A percentile compares a stretch with the other conserved stretches of the same genome.
Conservation (phyloP, 1,140 invertebrate genomes). For the Drosophila lacertosa region DNA sequence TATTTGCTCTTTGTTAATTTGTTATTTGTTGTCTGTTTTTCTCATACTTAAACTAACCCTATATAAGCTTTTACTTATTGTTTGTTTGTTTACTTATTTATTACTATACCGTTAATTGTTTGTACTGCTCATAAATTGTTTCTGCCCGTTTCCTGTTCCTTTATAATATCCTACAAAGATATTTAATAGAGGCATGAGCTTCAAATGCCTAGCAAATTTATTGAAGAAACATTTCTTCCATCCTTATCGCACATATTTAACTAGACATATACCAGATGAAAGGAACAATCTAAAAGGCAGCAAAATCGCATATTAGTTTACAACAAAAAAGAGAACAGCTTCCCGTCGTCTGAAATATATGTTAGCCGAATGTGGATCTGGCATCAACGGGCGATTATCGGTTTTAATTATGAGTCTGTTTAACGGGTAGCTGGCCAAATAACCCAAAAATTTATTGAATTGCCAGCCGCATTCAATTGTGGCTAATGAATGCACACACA, state of each 20-base stretch:
- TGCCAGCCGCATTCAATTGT: conserved; percentile 52
- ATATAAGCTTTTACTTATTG: too few species aligned
- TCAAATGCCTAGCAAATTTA: too few species aligned
- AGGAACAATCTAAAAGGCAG: not conserved
- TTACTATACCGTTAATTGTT: too few species aligned
- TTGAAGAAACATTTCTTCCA: not conserved
- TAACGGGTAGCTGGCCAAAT: conserved; percentile 37
- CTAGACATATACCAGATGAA: not conserved
- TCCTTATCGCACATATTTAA: not conserved
- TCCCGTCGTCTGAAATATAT: not conserved
- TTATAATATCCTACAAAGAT: too few species aligned
- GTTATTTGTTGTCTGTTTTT: too few species aligned
- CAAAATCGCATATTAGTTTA: not conserved
- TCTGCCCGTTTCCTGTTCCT: too few species aligned
- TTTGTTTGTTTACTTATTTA: too few species aligned
- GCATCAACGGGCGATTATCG: conserved; percentile 55
- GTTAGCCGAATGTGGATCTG: not conserved
- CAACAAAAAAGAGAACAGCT: not conserved
- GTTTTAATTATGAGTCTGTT: conserved; percentile 58
- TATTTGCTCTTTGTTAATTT: too few species aligned
- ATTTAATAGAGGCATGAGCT: too few species aligned
- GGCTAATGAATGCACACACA: conserved; percentile 40
- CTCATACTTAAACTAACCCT: too few species aligned
- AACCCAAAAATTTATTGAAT: conserved; percentile 62
- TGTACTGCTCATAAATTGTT: too few species aligned